phyloP scores from a whole-genome alignment of 1,140 invertebrate species.

The Musca domestica region DNA sequence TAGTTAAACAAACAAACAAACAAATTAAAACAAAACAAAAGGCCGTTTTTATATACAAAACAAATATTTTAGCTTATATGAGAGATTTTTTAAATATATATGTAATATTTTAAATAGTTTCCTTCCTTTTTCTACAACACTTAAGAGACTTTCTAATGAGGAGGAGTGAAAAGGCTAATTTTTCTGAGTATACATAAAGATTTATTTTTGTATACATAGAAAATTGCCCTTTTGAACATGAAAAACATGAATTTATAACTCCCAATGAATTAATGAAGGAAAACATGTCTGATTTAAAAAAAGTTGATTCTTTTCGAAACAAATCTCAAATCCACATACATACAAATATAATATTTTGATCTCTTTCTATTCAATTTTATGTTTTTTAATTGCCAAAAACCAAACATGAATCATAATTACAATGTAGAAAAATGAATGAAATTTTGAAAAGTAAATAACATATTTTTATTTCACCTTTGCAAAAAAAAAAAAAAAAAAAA shows the following conservation, averaged over 20 bases:
- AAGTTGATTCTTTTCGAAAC: not conserved
- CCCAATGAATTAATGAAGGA: not conserved
- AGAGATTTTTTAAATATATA: conserved; percentile 4
- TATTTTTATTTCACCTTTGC: too few relatives aligned
- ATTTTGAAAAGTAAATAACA: too few relatives aligned
- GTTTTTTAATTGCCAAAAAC: conserved; percentile 13
- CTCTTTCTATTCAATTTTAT: conserved; percentile 25
- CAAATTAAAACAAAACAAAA: not conserved
- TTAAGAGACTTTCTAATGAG: conserved; percentile 4
- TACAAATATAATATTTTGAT: conserved; percentile 26
- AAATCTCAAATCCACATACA: conserved; percentile 20
- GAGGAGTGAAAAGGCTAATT: not conserved
- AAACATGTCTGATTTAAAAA: conserved; percentile 8
- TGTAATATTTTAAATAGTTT: conserved; percentile 11
- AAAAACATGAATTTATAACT: not conserved
- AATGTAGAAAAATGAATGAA: not conserved
- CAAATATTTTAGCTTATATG: conserved; percentile 20
- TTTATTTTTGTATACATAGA: not conserved
- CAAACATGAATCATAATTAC: conserved; percentile 1
- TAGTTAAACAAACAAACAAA: conserved; percentile 10
- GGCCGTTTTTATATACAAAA: conserved; percentile 19
- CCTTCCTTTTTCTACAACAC: conserved; percentile 4
- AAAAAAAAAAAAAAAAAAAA: conserved; percentile 12
- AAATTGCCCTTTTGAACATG: not conserved
- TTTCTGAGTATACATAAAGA: not conserved